Evolutionary conservation across 2,797 vertebrate species (phyloP).

Genomic region (Alca torda): DNA sequence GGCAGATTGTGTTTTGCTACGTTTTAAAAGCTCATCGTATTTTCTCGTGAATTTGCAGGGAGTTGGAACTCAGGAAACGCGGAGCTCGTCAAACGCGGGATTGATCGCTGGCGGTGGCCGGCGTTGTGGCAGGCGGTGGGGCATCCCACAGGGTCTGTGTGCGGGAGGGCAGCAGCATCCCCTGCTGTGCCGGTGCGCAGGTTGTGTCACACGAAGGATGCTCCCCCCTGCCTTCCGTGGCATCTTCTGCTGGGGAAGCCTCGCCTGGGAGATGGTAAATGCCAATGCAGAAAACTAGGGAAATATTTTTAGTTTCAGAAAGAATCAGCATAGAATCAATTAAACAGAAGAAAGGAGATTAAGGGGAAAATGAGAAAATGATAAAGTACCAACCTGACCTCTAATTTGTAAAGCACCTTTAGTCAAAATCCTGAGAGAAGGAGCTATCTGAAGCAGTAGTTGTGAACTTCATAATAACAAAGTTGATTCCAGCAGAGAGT

Average conservation of each 20-base stretch:
- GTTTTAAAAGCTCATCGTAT: not conserved
- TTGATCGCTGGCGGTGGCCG: not conserved
- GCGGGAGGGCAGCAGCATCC: not conserved
- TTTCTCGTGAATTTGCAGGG: not conserved
- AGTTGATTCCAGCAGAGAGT: slow-evolving; percentile 7
- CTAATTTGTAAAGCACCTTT: slow-evolving; percentile 39
- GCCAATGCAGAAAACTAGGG: not conserved
- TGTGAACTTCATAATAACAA: not conserved
- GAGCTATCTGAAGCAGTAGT: not conserved
- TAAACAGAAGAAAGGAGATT: not conserved
- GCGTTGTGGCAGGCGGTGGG: not conserved
- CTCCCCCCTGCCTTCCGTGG: not conserved
- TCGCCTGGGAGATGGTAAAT: not conserved
- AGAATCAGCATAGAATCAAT: not conserved
- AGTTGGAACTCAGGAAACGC: not conserved
- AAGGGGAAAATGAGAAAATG: slow-evolving; percentile 22
- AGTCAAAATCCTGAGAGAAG: slow-evolving; percentile 1
- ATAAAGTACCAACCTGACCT: not conserved
- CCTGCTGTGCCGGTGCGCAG: too few species aligned
- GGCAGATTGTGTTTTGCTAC: not conserved
- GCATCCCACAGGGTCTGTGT: not conserved
- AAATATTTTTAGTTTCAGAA: not conserved
- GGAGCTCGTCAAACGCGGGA: not conserved
- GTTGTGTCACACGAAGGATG: not conserved
- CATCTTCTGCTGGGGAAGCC: not conserved